These are phyloP conservation scores for Marmota monax DNA, from an alignment of 2,113 vertebrate species.

Conservation along the genomic window DNA sequence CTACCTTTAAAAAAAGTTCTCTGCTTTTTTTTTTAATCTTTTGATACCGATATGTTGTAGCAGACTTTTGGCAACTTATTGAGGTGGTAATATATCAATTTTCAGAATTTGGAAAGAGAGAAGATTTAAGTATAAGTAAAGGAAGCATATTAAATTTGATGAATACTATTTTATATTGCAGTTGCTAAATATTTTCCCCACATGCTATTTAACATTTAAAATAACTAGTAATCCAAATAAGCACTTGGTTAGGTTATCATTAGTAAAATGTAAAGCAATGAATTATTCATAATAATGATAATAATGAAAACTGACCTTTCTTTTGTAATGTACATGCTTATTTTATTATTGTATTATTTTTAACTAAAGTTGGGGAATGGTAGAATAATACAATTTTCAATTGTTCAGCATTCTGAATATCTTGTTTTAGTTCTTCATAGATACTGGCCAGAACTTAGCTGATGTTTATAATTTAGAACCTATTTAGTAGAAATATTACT, in stretches of 20 bases:
- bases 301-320: neutral
- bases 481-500: neutral
- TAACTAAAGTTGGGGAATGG: neutral
- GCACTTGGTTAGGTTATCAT: neutral
- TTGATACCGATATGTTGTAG: neutral
- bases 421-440: neutral
- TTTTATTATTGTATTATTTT: constrained; percentile 6
- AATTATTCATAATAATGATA: neutral
- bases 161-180: neutral
- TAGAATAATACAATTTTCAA: neutral
- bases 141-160: neutral
- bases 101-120: neutral
- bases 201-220: neutral
- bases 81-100: neutral
- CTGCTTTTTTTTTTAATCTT: neutral
- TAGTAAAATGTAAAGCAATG: neutral
- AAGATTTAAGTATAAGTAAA: neutral
- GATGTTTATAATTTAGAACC: neutral
- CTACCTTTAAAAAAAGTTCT: neutral
- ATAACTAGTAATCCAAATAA: neutral
- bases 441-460: neutral
- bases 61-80: neutral
- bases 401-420: neutral
- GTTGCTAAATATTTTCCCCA: neutral
- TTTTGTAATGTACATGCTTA: neutral